Base-by-base conservation (phyloP, 2,113 vertebrate species). In the Xiphias gladius region DNA sequence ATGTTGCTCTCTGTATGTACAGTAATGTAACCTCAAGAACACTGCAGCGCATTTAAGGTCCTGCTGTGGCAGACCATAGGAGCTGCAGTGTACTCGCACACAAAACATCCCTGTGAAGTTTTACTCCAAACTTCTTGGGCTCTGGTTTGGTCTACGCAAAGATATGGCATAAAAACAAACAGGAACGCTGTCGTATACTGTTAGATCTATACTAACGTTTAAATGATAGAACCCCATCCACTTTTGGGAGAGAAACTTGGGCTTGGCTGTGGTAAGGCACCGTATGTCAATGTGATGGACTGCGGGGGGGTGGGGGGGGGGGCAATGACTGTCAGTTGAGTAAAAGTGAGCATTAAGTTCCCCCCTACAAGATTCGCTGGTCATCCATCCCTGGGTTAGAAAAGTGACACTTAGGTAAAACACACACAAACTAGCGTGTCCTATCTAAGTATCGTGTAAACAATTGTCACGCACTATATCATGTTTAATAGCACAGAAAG, bases 261-360 rank as follows among this genome's bases (percentile, higher is more conserved):
- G 87, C 72, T 84, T 39, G 59, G 81, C 81, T 90, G 79, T 86
- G 78, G 64, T 92, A 94, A 94, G 93, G 93, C 93, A 94, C 93
- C 84, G 2, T 83, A 55, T 84, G 52, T 66, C 17, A 39, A 62
- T 67, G 37, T 79, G 70, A 83, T 26, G 17, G 66, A 68, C 72
- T 46, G 65, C 32, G 67, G n/a, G 69, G 28, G 67, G 13, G 70
- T 22, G 61, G 63, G 26, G 67, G 32, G 57, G 62, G 69, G 78
- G 58, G 6, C 20, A 26, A 35, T 20, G 35, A 83, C 64, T 61
- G 35, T 30, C 14, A 37, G 41, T 37, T 58, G 11, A 71, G 24
- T 54, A 58, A 28, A 82, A 77, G 30, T 12, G 7, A 83, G 19
- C 28, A 50, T n/a, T 12, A 48, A 55, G 19, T 2, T 14, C 7